These are phyloP conservation scores for Petrocephalus zakoni DNA, from an alignment of 2,113 vertebrate genomes.

Conservation along the genomic window DNA sequence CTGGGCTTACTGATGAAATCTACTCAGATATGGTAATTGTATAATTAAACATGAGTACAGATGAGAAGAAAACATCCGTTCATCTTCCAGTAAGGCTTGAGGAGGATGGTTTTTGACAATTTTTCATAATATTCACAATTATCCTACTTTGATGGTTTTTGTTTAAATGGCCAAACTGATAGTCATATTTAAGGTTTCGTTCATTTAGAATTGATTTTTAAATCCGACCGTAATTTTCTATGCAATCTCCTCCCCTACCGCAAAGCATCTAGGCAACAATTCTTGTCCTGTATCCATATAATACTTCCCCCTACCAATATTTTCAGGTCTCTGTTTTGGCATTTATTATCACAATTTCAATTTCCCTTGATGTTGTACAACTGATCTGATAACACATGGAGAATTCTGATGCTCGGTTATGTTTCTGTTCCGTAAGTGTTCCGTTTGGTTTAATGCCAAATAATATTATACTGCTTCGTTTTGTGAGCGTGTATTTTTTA, in stretches of 20 bases:
- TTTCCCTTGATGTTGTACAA: neutral
- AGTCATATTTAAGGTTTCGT: neutral
- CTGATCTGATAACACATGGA: neutral
- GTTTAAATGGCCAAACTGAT: neutral
- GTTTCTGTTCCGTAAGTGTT: neutral
- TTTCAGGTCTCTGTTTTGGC: neutral
- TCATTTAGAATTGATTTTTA: neutral
- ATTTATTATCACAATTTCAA: neutral
- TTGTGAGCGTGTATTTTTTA: neutral
- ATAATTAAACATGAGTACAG: conserved; percentile 10
- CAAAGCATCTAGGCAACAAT: neutral
- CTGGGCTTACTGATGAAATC: conserved; percentile 1
- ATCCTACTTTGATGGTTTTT: neutral
- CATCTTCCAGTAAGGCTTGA: neutral
- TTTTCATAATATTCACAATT: no score
- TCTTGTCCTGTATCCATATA: neutral
- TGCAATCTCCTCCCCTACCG: neutral
- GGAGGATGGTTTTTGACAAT: neutral
- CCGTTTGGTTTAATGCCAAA: neutral
- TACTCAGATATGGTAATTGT: neutral
- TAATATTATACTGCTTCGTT: neutral
- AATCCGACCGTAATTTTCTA: neutral
- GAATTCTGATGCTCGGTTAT: neutral
- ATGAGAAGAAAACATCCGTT: neutral
- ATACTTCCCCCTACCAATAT: neutral